Evolutionary conservation across 1,140 invertebrate species (phyloP).

Genomic region (Acyrthosiphon pisum): DNA sequence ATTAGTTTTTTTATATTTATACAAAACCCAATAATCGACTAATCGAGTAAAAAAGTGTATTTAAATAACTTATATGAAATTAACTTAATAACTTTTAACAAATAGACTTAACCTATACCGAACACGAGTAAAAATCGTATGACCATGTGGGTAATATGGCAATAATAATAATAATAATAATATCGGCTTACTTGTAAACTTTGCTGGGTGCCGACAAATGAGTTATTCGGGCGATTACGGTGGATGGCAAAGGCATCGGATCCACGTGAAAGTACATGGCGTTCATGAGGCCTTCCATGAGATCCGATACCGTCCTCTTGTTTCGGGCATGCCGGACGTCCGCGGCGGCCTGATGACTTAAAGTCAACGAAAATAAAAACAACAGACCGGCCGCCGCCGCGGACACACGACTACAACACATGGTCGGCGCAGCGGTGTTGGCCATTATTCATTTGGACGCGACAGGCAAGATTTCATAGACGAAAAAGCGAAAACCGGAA

Average conservation of each 20-base stretch:
- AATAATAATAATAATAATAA: conserved; percentile 4
- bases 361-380: neutral
- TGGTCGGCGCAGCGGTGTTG: neutral
- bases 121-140: neutral
- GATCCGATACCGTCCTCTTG: conserved; percentile 43
- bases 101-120: neutral
- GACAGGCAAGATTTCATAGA: neutral
- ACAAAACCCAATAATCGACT: neutral
- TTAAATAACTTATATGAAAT: neutral
- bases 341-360: neutral
- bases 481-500: neutral
- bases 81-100: too few relatives aligned
- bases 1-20: neutral
- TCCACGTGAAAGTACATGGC: conserved; percentile 25
- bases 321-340: neutral
- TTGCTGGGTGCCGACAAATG: neutral
- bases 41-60: neutral
- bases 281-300: conserved; percentile 45
- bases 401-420: neutral
- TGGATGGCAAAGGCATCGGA: conserved; percentile 20
- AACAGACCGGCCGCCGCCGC: neutral
- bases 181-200: conserved; percentile 30
- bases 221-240: conserved; percentile 35
- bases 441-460: conserved; percentile 41
- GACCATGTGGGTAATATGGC: neutral